phyloP scores from a whole-genome alignment of 2,797 vertebrate species.

The Scarus forsteni region DNA sequence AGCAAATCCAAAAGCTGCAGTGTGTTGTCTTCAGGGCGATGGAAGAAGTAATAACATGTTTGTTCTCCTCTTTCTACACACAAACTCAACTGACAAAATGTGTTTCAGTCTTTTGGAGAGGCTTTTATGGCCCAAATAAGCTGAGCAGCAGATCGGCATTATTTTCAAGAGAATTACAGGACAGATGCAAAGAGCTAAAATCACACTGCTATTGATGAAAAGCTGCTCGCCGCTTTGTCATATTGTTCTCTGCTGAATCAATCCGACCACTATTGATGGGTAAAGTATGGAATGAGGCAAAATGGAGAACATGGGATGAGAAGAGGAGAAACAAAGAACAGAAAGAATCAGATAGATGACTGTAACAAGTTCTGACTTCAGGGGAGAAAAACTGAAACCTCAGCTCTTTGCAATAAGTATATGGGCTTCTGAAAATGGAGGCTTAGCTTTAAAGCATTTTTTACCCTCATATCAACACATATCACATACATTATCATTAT shows the following conservation, averaged over 20 bases:
- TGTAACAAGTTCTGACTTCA: slow-evolving; percentile 19
- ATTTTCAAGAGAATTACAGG: slow-evolving; percentile 26
- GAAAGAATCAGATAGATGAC: slow-evolving; percentile 10
- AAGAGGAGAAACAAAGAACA: slow-evolving; percentile 14
- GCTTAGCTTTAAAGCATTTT: too few relatives aligned
- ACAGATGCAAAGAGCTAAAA: slow-evolving; percentile 48
- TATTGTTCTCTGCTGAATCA: slow-evolving; percentile 51
- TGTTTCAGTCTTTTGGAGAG: slow-evolving; percentile 17
- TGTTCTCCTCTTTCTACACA: slow-evolving; percentile 22
- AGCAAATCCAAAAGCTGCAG: slow-evolving; percentile 8
- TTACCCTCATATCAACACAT: too few relatives aligned
- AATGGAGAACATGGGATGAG: slow-evolving; percentile 11
- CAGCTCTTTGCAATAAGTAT: slow-evolving; percentile 12
- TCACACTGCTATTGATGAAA: slow-evolving; percentile 43
- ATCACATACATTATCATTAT: too few relatives aligned
- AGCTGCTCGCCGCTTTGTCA: slow-evolving; percentile 21
- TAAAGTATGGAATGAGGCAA: slow-evolving; percentile 17
- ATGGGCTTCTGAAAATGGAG: background rate
- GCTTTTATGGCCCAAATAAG: slow-evolving; percentile 32
- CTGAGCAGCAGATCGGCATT: slow-evolving; percentile 10
- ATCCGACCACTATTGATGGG: slow-evolving; percentile 38
- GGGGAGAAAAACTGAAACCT: slow-evolving; percentile 10
- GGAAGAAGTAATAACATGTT: background rate
- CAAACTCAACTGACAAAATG: background rate
- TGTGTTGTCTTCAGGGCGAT: slow-evolving; percentile 23